phyloP scores from a whole-genome alignment of 2,797 vertebrate genomes.

The Decapterus maruadsi region DNA sequence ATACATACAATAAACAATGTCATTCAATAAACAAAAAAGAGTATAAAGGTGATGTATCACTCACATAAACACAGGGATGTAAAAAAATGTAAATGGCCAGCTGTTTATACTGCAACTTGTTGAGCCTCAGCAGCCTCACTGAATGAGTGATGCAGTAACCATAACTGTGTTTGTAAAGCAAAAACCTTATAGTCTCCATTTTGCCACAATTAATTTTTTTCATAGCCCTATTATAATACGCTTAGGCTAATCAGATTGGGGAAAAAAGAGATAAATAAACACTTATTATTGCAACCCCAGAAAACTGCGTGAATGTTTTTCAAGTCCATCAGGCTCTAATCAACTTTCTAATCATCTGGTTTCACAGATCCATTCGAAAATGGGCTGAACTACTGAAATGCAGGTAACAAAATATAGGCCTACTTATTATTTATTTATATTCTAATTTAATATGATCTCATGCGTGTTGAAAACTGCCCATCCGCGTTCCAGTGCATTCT shows the following conservation, averaged over 20 bases:
- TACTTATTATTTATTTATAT: background rate
- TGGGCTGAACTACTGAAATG: background rate
- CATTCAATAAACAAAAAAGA: no score
- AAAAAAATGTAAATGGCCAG: no score
- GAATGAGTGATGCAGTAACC: no score
- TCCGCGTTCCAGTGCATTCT: conserved; percentile 24
- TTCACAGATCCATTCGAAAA: background rate
- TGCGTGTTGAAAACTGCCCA: background rate
- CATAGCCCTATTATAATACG: no score
- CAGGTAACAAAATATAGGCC: background rate
- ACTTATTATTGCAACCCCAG: no score
- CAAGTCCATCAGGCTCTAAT: no score
- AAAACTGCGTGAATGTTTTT: no score
- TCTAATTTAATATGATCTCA: background rate
- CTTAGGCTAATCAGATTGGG: no score
- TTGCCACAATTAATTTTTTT: no score
- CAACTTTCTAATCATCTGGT: background rate
- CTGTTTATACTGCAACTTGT: background rate
- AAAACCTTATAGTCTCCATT: no score
- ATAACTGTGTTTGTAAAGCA: background rate
- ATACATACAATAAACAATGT: no score
- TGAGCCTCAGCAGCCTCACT: background rate
- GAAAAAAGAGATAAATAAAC: no score
- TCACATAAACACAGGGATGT: background rate
- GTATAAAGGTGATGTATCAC: background rate